Base-by-base conservation (phyloP, 2,113 vertebrate genomes). In the Grammomys surdaster region DNA sequence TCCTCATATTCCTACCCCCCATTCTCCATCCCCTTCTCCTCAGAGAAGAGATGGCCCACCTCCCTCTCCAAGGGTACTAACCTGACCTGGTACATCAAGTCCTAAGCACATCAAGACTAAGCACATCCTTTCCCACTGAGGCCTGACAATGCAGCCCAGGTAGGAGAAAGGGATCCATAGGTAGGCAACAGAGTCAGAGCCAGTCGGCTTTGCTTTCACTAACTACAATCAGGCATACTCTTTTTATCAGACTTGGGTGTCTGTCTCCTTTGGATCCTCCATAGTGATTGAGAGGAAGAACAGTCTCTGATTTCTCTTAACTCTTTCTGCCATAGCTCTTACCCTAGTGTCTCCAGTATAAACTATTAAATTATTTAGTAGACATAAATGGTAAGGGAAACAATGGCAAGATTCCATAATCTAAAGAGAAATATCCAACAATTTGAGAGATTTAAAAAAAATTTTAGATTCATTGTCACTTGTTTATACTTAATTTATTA, bases 331-430 rank as follows among this genome's bases (percentile, higher is more conserved):
- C 90, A 48, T 84, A 11, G 43, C 20, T 77, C n/a, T 88, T 69
- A 65, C 19, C 4, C 19, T 93, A 28, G 28, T 91, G 63, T 89
- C 7, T 88, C 33, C 20, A 84, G 26, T 67, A 93, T 84, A 89
- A 95, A 22, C 48, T 88, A 80, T 80, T 85, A 91, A 95, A 13
- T 48, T 84, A 75, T 75, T 85, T 11, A 24, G 48, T 93, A 88
- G 19, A 88, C 2, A n/a, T 65, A 33, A 73, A 63, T 73, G 9
- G 51, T 16, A 77, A 91, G 60, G 28, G 60, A 91, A 75, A 77
- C 6, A 91, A 19, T 56, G 26, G 8, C 20, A 70, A 56, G 10
- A 89, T 43, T 89, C 1, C 5, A 63, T 75, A 91, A 54, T 13
- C 70, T 63, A 36, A 93, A 91, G 54, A 51, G 88, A 33, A 51